Evolutionary conservation across 2,888 invertebrate genomes (phyloP).

Genomic region (Hydroisotoma schaefferi): DNA sequence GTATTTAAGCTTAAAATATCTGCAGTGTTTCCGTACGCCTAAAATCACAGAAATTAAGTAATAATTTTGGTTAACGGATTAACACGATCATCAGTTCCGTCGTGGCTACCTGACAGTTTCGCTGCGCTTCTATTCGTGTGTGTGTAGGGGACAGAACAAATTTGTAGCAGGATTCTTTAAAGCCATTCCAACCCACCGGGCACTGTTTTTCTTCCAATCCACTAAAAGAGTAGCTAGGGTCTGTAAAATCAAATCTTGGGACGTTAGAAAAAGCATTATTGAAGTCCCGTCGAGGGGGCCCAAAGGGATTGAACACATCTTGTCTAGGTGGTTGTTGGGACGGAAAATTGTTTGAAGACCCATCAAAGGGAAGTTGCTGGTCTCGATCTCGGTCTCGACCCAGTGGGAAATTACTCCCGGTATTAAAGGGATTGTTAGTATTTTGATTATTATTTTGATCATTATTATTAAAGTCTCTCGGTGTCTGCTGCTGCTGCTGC

Average conservation of each 20-base stretch:
- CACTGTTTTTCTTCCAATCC: conserved; percentile 57
- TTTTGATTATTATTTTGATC: background rate
- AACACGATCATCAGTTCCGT: background rate
- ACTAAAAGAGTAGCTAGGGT: conserved; percentile 32
- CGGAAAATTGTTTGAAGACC: conserved; percentile 8
- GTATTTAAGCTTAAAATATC: conserved; percentile 76
- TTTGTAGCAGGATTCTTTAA: conserved; percentile 77
- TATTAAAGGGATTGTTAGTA: conserved; percentile 13
- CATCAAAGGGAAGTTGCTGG: conserved; percentile 17
- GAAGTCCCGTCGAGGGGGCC: conserved; percentile 15
- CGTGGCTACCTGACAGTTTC: conserved; percentile 64
- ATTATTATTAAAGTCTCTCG: background rate
- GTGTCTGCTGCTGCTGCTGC: background rate
- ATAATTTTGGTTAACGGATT: background rate
- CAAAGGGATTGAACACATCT: conserved; percentile 34
- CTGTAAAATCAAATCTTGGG: conserved; percentile 30
- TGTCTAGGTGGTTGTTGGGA: conserved; percentile 20
- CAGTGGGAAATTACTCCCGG: conserved; percentile 20
- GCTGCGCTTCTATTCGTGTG: conserved; percentile 73
- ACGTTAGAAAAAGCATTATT: conserved; percentile 18
- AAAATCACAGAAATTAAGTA: conserved; percentile 16
- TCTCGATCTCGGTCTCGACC: background rate
- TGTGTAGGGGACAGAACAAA: conserved; percentile 83
- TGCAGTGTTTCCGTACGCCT: conserved; percentile 66
- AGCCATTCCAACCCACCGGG: conserved; percentile 82